Conservation (phyloP, 2,888 invertebrate genomes). For the Agrilus mali region DNA sequence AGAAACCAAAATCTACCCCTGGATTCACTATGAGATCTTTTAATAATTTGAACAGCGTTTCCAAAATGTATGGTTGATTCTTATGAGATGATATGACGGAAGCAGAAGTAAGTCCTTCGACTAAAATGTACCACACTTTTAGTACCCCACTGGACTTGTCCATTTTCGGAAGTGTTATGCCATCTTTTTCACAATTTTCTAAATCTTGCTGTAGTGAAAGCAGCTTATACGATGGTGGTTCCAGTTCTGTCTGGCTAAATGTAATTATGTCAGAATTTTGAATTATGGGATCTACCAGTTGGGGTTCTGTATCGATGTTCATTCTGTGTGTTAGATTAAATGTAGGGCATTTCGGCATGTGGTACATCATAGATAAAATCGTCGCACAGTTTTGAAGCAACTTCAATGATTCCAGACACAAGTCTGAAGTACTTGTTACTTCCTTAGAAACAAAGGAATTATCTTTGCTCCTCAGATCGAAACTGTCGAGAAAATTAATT, state of each 20-base stretch:
- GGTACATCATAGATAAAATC: slow-evolving; percentile 83
- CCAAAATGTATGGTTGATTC: slow-evolving; percentile 75
- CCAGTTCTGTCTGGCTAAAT: slow-evolving; percentile 51
- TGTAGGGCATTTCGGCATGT: slow-evolving; percentile 88
- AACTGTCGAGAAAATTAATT: slow-evolving; percentile 6
- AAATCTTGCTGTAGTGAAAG: slow-evolving; percentile 39
- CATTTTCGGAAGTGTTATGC: slow-evolving; percentile 48
- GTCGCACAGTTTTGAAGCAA: slow-evolving; percentile 77
- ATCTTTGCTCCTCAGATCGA: slow-evolving; percentile 12
- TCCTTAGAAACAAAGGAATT: slow-evolving; percentile 23
- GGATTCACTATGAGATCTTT: slow-evolving; percentile 66
- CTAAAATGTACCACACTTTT: slow-evolving; percentile 79
- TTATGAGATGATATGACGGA: slow-evolving; percentile 65
- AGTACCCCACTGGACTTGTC: slow-evolving; percentile 73
- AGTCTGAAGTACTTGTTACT: slow-evolving; percentile 29
- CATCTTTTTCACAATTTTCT: slow-evolving; percentile 33
- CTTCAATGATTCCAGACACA: slow-evolving; percentile 69
- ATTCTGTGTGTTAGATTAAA: slow-evolving; percentile 82
- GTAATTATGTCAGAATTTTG: slow-evolving; percentile 45
- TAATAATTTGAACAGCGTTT: slow-evolving; percentile 74
- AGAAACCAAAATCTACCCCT: slow-evolving; percentile 79
- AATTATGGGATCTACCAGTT: slow-evolving; percentile 75
- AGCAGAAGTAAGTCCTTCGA: slow-evolving; percentile 76
- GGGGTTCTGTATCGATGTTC: slow-evolving; percentile 62
- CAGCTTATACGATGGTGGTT: slow-evolving; percentile 51